These are phyloP conservation scores for Andinoacara biseriatus DNA, from an alignment of 2,113 vertebrate species.

Conservation along the genomic window DNA sequence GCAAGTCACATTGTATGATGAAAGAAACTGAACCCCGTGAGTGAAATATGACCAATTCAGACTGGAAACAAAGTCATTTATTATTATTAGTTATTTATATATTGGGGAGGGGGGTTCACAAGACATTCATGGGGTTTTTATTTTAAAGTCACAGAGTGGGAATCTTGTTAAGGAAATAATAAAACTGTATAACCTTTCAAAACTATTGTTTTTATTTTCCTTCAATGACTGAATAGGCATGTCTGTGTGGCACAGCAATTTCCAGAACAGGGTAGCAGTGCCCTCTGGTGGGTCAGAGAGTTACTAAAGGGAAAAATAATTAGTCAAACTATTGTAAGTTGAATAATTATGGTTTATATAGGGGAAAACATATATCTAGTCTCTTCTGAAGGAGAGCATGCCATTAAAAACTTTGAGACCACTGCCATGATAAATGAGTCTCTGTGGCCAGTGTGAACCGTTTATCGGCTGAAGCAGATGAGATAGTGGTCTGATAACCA, in stretches of 20 bases:
- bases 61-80: neutral
- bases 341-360: neutral
- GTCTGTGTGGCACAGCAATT: neutral
- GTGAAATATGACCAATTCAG: neutral
- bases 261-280: neutral
- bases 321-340: neutral
- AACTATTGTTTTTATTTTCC: neutral
- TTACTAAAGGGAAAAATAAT: neutral
- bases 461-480: conserved; percentile 3
- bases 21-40: neutral
- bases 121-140: neutral
- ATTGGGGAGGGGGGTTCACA: neutral
- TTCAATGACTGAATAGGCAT: neutral
- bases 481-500: conserved; percentile 19
- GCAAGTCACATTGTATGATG: neutral
- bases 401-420: neutral
- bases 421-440: neutral
- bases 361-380: neutral
- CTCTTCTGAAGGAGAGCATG: neutral
- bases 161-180: neutral
- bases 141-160: neutral
- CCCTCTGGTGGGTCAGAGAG: neutral
- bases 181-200: neutral
- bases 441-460: neutral
- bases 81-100: neutral